Conservation (phyloP, 2,888 invertebrate genomes). For the Aporophyla nigra region DNA sequence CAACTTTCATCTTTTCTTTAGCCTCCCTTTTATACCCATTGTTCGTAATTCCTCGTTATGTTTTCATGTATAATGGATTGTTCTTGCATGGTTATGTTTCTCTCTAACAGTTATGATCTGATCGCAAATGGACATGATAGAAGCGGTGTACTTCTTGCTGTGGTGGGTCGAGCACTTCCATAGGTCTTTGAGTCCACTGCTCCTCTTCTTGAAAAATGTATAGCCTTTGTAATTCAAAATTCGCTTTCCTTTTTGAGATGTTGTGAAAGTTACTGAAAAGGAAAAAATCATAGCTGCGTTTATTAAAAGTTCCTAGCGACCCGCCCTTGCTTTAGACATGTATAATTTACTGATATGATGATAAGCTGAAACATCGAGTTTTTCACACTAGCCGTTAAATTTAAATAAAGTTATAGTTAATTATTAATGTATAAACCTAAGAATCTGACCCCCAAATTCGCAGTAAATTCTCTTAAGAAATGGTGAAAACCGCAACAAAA, state of each 20-base stretch:
- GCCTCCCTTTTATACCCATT: not conserved
- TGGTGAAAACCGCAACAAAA: no score
- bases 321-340: no score
- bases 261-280: constrained; percentile 37
- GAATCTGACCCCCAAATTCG: no score
- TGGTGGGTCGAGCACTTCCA: constrained; percentile 71
- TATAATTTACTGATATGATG: no score
- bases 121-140: constrained; percentile 58
- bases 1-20: not conserved
- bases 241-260: constrained; percentile 29
- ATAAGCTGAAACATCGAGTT: no score
- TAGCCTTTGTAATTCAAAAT: constrained; percentile 37
- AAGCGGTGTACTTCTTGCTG: constrained; percentile 64
- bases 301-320: no score
- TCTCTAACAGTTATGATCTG: constrained; percentile 58
- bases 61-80: not conserved
- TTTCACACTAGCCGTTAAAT: no score
- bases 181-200: constrained; percentile 26
- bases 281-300: not conserved
- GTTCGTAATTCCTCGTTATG: not conserved
- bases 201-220: constrained; percentile 37
- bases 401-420: no score
- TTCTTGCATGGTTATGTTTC: constrained; percentile 59
- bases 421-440: no score
- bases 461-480: no score